These are phyloP conservation scores for Abrostola triplasia DNA, from an alignment of 2,888 invertebrate species.

Conservation along the genomic window DNA sequence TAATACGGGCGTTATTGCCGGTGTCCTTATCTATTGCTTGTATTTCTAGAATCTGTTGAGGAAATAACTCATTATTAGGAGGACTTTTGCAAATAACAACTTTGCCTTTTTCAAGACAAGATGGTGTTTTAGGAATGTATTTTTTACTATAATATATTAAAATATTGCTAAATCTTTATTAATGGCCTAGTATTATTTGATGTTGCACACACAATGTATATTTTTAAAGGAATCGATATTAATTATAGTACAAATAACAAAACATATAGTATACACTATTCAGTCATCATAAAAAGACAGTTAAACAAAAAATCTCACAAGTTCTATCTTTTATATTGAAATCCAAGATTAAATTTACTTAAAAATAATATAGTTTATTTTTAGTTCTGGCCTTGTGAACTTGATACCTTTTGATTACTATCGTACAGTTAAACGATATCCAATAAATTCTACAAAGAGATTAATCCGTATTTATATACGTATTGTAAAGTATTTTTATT, in stretches of 20 bases:
- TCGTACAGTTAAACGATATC: conserved; percentile 60
- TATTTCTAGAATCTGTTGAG: conserved; percentile 93
- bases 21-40: conserved; percentile 97
- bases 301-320: neutral
- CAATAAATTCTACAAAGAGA: conserved; percentile 56
- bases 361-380: conserved; percentile 49
- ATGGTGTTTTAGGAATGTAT: no score
- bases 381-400: conserved; percentile 50
- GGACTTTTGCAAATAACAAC: no score
- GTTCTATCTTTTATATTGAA: neutral
- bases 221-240: no score
- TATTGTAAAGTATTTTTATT: conserved; percentile 35
- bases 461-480: conserved; percentile 43
- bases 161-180: no score
- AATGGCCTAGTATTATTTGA: no score
- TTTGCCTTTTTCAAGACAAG: no score
- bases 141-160: no score
- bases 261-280: no score
- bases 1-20: conserved; percentile 97
- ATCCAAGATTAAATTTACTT: conserved; percentile 12
- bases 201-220: no score
- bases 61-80: conserved; percentile 52
- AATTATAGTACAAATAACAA: no score
- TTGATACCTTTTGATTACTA: conserved; percentile 60
- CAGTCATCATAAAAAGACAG: neutral